These are phyloP conservation scores for Gallinago solitaria DNA, from an alignment of 2,797 vertebrate species.

Conservation along the genomic window DNA sequence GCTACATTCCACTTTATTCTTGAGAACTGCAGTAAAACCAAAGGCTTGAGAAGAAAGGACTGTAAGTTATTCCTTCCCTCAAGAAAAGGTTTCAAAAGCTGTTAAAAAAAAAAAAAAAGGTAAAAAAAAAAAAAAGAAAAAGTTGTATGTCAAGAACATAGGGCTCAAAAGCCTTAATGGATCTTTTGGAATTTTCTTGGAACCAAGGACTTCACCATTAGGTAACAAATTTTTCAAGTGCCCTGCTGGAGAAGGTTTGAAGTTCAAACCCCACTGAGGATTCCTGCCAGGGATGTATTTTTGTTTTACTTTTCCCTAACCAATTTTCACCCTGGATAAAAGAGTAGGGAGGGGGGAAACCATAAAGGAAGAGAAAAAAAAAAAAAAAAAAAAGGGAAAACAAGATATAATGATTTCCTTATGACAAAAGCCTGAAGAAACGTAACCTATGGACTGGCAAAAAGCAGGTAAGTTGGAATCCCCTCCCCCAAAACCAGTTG, in stretches of 20 bases:
- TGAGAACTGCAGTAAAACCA: slow-evolving; percentile 85
- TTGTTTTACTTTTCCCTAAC: slow-evolving; percentile 64
- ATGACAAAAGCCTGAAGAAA: slow-evolving; percentile 80
- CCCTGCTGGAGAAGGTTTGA: slow-evolving; percentile 73
- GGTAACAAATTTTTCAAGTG: slow-evolving; percentile 74
- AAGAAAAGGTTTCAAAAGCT: slow-evolving; percentile 73
- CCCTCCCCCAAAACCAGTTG: not conserved
- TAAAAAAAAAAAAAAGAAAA: not conserved
- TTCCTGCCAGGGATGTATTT: slow-evolving; percentile 70
- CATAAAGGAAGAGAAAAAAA: not conserved
- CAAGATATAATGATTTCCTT: slow-evolving; percentile 86
- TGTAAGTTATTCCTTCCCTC: slow-evolving; percentile 56
- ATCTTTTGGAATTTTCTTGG: slow-evolving; percentile 66
- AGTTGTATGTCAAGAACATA: slow-evolving; percentile 56
- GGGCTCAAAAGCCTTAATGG: slow-evolving; percentile 30
- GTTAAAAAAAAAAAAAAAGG: not conserved
- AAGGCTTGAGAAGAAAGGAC: slow-evolving; percentile 73
- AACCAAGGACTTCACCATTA: slow-evolving; percentile 70
- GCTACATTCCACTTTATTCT: slow-evolving; percentile 79
- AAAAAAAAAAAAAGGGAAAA: slow-evolving; percentile 74
- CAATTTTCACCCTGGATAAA: slow-evolving; percentile 66
- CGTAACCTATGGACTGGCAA: slow-evolving; percentile 76
- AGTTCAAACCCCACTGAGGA: slow-evolving; percentile 74
- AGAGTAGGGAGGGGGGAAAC: not conserved
- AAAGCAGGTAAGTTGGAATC: slow-evolving; percentile 86